Percentiles rank a stretch among this genome's conserved stretches.
Conservation (phyloP, 2,113 vertebrate species). For the Delphinus delphis region DNA sequence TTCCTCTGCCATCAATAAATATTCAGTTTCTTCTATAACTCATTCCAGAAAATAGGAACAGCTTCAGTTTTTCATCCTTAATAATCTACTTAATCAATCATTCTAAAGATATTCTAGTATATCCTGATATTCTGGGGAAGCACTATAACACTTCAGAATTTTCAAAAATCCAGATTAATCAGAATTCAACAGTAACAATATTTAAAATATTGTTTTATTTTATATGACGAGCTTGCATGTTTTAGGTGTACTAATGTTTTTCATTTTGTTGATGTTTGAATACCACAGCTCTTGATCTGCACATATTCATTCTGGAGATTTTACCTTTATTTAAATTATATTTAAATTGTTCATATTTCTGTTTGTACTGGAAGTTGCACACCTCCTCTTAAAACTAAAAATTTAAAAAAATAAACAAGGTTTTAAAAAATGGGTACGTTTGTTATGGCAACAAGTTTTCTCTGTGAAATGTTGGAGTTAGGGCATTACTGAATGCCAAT, state of each 20-base stretch:
- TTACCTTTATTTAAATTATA: constrained; percentile 48
- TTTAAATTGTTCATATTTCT: constrained; percentile 39
- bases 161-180: background rate
- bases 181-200: background rate
- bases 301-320: background rate
- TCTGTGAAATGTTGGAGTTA: constrained; percentile 36
- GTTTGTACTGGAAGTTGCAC: background rate
- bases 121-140: background rate
- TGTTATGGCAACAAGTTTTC: background rate
- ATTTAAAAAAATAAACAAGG: background rate
- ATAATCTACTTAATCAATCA: background rate
- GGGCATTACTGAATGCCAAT: background rate
- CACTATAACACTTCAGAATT: background rate
- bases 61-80: background rate
- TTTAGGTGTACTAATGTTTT: background rate
- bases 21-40: background rate
- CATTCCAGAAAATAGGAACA: background rate
- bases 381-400: background rate
- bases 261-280: background rate
- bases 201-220: background rate
- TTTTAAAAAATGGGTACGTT: background rate
- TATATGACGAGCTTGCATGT: background rate
- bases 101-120: background rate
- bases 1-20: background rate
- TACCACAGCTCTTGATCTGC: constrained; percentile 5